Base-by-base conservation (phyloP, 1,140 invertebrate species). In the Mamestra configurata region DNA sequence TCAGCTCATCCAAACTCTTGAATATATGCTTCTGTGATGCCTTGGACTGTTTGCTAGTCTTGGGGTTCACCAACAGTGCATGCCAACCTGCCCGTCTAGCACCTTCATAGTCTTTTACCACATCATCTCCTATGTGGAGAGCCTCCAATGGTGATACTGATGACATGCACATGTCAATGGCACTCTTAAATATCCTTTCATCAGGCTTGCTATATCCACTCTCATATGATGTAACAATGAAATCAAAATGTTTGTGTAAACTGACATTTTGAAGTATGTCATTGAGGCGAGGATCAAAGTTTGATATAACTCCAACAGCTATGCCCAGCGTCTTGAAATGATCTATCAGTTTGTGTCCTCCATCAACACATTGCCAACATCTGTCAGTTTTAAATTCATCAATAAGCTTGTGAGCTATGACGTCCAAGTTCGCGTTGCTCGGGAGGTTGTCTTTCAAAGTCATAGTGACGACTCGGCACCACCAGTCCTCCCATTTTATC, bases 211-310 rank as follows among this genome's bases (percentile, higher is more conserved):
- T 96, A 59, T 95, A 93, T n/a, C 97, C 96, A 59, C 96, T 95
- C 46, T 96, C 95, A 85, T 98, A 98, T 0, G 98, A 98, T 1
- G 96, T 96, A 18, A 98, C 77, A 57, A 98, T 94, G 95, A 98
- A 99, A 82, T 97, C 96, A 95, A 99, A 98, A 87, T 97, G 97
- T 31, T 96, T 89, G 55, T 95, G 87, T 5, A 99, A 90, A 27
- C 96, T 96, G 11, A 97, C 94, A 80, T 96, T 96, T 3, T 89
- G 72, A 27, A 99, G 93, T 75, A 98, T 96, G 3, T 94, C 93
- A 66, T 97, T 94, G 0, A 99, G 93, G 72, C 98, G 96, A 59
- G 97, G 97, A 95, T 99, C 98, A 95, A 97, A 98, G 94, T 99
- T 99, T 13, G 98, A 98, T 82, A 99, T 97, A 0, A 98, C 96